Evolutionary conservation across 2,113 vertebrate species (phyloP).

Genomic region (Chauna torquata): DNA sequence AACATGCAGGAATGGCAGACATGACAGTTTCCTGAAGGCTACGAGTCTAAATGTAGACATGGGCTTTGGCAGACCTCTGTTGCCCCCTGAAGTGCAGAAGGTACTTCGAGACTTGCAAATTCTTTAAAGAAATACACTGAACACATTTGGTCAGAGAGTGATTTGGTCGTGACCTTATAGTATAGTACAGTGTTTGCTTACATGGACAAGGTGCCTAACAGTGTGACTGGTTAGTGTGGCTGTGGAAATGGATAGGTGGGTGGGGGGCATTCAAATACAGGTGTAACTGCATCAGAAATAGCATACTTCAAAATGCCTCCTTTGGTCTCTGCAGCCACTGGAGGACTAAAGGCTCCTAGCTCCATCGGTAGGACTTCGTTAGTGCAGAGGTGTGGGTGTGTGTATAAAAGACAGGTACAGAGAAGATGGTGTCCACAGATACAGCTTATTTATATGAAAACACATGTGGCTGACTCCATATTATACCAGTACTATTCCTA

Average conservation of each 20-base stretch:
- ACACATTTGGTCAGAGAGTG: neutral
- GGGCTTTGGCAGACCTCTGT: neutral
- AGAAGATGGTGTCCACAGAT: neutral
- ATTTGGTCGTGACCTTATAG: neutral
- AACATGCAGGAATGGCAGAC: neutral
- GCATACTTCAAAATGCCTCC: neutral
- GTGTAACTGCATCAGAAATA: neutral
- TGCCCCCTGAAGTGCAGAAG: neutral
- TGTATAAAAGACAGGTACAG: neutral
- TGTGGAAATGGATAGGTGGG: neutral
- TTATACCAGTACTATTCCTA: neutral
- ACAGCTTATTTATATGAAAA: neutral
- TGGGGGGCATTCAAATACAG: neutral
- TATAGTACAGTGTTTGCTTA: neutral
- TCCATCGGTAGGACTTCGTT: neutral
- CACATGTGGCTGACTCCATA: accelerated
- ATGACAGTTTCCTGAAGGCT: neutral
- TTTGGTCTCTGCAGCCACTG: neutral
- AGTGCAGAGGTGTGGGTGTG: no score
- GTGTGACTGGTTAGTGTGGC: neutral
- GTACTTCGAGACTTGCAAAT: neutral
- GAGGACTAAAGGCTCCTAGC: neutral
- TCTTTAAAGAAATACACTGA: neutral
- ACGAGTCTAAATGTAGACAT: neutral
- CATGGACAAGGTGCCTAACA: neutral